These are phyloP conservation scores for Anoura caudifer DNA, from an alignment of 2,113 vertebrate species.

Conservation along the genomic window DNA sequence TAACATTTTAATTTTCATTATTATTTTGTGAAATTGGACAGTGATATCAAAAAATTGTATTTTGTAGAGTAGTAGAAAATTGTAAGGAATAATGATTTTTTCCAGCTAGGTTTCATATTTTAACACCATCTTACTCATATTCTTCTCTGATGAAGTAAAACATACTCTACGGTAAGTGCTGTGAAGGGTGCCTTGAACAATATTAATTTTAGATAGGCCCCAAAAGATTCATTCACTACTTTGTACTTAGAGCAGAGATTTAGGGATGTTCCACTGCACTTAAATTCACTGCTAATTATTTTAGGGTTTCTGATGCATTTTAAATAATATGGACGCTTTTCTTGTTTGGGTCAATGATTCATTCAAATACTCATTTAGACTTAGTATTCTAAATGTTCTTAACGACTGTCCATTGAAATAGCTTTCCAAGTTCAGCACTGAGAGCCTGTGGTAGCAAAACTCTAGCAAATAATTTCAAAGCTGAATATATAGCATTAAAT, in stretches of 20 bases:
- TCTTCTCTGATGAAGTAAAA: neutral
- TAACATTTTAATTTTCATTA: neutral
- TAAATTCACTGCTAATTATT: neutral
- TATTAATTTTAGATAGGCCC: neutral
- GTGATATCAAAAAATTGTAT: neutral
- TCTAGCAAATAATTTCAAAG: constrained; percentile 20
- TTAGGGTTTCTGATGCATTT: neutral
- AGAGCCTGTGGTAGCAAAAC: neutral
- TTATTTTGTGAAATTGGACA: neutral
- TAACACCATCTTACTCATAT: neutral
- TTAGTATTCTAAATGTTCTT: constrained; percentile 26
- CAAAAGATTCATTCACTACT: neutral
- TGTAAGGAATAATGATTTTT: neutral
- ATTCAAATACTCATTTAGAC: constrained; percentile 38
- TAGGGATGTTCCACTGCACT: neutral
- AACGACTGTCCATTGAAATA: constrained; percentile 4
- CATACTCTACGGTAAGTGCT: neutral
- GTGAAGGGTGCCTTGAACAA: neutral
- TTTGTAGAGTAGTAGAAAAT: neutral
- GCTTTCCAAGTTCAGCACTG: neutral
- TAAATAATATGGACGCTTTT: neutral
- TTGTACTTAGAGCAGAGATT: constrained; percentile 21
- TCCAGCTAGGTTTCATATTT: neutral
- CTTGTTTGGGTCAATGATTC: constrained; percentile 16
- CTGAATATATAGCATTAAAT: neutral